Evolutionary conservation across 2,113 vertebrate genomes (phyloP), one percentile per base, ranked within the genome.

Genomic region (Sclerurus mexicanus): DNA sequence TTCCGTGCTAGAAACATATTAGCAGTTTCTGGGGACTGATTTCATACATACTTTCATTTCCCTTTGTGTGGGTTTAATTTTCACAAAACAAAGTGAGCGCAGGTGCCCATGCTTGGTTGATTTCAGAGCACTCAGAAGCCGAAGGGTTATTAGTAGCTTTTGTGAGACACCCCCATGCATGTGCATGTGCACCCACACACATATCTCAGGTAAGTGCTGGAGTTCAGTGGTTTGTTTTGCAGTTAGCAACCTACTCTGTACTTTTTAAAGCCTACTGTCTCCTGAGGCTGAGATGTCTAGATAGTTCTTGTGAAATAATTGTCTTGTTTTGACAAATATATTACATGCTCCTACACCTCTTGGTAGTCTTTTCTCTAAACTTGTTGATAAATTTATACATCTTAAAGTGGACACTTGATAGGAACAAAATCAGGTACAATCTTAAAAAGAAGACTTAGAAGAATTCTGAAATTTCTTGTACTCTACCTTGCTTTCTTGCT

Each of bases 91-190:
- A 79, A 47, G 22, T 4, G 19, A 62, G 20, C 20, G 16, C 35
- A 68, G 6, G 3, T 93, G 44, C 76, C 40, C 3, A 3, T 18
- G 46, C 15, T 64, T 74, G 67, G 52, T 53, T 75, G 47, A 30
- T 62, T 46, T 67, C 30, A 52, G 69, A 72, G 30, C 33, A 27
- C 62, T 85, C 39, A 55, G 31, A 72, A 85, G 35, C 24, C 22
- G 33, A 23, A 76, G 21, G 30, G 55, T 58, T 83, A 40, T 22
- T 66, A 46, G 12, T 12, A 71, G 19, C 8, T 60, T 77, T 78
- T 74, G 50, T 69, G 53, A 62, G 39, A 69, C 16, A 39, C 6
- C 7, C 5, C 19, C 9, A 6, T 0, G 0, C 0, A 1, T 30
- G 35, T 2, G 9, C 3, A 4, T 64, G 44, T 4, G 1, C 59